phyloP scores from a whole-genome alignment of 2,888 invertebrate genomes.

The Mycalesis mineus region DNA sequence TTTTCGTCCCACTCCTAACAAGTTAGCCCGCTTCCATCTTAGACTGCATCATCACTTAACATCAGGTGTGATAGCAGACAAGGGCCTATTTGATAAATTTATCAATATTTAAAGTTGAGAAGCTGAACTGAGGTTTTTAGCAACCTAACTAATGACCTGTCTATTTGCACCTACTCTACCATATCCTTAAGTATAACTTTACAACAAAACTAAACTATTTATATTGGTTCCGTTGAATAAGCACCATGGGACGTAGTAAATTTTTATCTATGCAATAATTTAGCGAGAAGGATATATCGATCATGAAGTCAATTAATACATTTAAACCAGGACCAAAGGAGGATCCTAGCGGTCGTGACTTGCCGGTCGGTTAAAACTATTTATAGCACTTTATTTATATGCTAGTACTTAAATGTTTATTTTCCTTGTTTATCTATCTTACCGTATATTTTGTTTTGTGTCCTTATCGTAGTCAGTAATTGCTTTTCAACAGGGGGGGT shows the following conservation, averaged over 20 bases:
- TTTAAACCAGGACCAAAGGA: conserved; percentile 10
- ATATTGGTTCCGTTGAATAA: not conserved
- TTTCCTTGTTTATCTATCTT: conserved; percentile 4
- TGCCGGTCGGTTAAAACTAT: conserved; percentile 1
- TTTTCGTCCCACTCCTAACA: too few relatives aligned
- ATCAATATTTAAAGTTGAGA: too few relatives aligned
- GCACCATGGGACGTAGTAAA: conserved; percentile 1
- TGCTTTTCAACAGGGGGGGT: not conserved
- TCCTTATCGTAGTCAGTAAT: not conserved
- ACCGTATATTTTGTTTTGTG: not conserved
- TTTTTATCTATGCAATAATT: conserved; percentile 16
- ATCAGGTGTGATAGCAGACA: too few relatives aligned
- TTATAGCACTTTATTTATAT: conserved; percentile 9
- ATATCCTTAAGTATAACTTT: not conserved
- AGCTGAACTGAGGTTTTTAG: too few relatives aligned
- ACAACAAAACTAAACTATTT: not conserved
- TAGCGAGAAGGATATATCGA: conserved; percentile 14
- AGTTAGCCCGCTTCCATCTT: too few relatives aligned
- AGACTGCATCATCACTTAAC: too few relatives aligned
- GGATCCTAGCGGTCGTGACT: conserved; percentile 14
- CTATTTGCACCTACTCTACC: too few relatives aligned
- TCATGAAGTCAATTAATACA: conserved; percentile 14
- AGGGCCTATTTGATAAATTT: too few relatives aligned
- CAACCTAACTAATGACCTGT: too few relatives aligned
- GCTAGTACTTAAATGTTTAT: conserved; percentile 4